A percentile compares a stretch with the other conserved stretches of the same genome.
Conservation (phyloP, 1,140 invertebrate species). For the Drosophila sturtevanti region DNA sequence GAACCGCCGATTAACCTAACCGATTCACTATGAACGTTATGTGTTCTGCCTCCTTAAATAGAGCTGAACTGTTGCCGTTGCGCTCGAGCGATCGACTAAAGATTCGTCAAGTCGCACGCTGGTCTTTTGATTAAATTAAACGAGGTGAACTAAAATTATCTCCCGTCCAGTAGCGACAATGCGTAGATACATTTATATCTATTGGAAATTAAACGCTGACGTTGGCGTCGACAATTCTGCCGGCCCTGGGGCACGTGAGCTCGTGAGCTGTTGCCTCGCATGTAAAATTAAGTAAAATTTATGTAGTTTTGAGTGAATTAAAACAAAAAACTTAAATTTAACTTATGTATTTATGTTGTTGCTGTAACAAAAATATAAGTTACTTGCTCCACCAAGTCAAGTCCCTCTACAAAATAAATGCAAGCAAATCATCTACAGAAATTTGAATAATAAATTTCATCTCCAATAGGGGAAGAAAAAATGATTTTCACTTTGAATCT, state of each 20-base stretch:
- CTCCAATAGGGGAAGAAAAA: not conserved
- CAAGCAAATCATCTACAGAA: constrained; percentile 52
- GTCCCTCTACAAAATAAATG: no score
- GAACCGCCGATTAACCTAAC: no score
- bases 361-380: constrained; percentile 45
- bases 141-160: constrained; percentile 43
- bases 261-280: constrained; percentile 63
- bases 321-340: constrained; percentile 52
- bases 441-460: constrained; percentile 76
- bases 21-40: no score
- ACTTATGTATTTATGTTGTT: constrained; percentile 41
- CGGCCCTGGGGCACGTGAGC: constrained; percentile 62
- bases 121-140: constrained; percentile 75
- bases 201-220: constrained; percentile 52
- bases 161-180: constrained; percentile 34
- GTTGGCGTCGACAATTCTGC: not conserved
- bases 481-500: not conserved
- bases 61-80: constrained; percentile 55
- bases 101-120: constrained; percentile 41
- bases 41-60: not conserved
- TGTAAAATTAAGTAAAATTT: constrained; percentile 71
- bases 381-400: no score
- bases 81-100: constrained; percentile 63
- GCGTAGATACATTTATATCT: constrained; percentile 53
- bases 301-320: constrained; percentile 80